Evolutionary conservation across 2,113 vertebrate genomes (phyloP).

Genomic region (Pyxicephalus adspersus): DNA sequence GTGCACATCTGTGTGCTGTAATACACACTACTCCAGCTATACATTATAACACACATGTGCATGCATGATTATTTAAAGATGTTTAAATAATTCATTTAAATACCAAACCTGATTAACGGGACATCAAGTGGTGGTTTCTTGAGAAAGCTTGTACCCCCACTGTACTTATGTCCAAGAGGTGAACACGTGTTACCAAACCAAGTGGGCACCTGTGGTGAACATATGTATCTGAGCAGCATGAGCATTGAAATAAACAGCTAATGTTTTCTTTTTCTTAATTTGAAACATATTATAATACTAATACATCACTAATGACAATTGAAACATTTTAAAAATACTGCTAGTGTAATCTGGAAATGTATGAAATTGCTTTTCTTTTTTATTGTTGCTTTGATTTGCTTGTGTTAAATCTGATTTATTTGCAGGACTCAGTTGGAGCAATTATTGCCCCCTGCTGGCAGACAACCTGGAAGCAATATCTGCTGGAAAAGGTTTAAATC

Average conservation of each 20-base stretch:
- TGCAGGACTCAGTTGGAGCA: neutral
- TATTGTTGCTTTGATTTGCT: neutral
- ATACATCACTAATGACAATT: neutral
- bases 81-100: neutral
- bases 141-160: constrained; percentile 20
- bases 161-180: constrained; percentile 27
- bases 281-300: neutral
- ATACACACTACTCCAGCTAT: constrained; percentile 7
- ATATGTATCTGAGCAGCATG: too few species aligned
- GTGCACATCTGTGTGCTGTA: constrained; percentile 16
- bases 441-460: constrained; percentile 24
- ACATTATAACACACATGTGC: constrained; percentile 11
- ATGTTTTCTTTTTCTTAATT: neutral
- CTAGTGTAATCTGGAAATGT: too few species aligned
- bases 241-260: too few species aligned
- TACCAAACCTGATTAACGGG: constrained; percentile 2
- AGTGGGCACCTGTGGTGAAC: neutral
- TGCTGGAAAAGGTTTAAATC: neutral
- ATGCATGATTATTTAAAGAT: constrained; percentile 28
- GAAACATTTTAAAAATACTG: too few species aligned
- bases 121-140: neutral
- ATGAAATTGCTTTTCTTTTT: too few species aligned
- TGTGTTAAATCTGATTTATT: neutral
- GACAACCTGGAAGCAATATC: constrained; percentile 15
- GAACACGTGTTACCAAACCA: constrained; percentile 20